Evolutionary conservation across 2,888 invertebrate species (phyloP).

Genomic region (Dasypolia templi): DNA sequence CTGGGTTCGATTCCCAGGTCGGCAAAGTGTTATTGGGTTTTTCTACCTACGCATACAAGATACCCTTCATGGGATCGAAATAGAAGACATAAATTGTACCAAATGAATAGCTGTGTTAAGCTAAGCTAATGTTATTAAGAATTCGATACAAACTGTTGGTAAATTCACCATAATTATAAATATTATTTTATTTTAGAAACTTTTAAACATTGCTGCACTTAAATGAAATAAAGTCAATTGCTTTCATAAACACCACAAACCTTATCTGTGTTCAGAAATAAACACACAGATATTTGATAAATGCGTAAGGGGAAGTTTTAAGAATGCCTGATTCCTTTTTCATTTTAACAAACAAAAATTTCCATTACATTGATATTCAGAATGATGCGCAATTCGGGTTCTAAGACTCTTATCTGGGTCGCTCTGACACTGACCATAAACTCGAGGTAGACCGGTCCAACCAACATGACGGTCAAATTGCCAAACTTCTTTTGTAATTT

Average conservation of each 20-base stretch:
- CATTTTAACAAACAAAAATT: background rate
- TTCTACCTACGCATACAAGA: no score
- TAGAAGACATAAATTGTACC: background rate
- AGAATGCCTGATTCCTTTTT: background rate
- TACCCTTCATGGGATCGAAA: background rate
- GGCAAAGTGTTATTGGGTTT: no score
- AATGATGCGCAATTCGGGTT: conserved; percentile 11
- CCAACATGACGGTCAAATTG: conserved; percentile 62
- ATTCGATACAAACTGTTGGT: background rate
- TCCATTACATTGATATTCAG: background rate
- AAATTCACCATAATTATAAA: background rate
- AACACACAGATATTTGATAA: no score
- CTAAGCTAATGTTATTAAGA: no score
- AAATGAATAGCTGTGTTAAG: background rate
- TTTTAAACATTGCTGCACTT: background rate
- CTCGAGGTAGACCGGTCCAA: conserved; percentile 36
- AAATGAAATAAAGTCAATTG: background rate
- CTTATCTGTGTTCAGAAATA: background rate
- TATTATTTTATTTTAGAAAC: background rate
- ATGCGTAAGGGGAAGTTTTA: background rate
- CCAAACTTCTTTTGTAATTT: conserved; percentile 63
- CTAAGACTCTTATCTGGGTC: conserved; percentile 44
- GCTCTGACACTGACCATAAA: conserved; percentile 56
- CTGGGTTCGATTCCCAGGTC: no score
- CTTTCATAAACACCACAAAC: background rate